Conservation (phyloP, 2,888 invertebrate species). For the Carcina quercana region DNA sequence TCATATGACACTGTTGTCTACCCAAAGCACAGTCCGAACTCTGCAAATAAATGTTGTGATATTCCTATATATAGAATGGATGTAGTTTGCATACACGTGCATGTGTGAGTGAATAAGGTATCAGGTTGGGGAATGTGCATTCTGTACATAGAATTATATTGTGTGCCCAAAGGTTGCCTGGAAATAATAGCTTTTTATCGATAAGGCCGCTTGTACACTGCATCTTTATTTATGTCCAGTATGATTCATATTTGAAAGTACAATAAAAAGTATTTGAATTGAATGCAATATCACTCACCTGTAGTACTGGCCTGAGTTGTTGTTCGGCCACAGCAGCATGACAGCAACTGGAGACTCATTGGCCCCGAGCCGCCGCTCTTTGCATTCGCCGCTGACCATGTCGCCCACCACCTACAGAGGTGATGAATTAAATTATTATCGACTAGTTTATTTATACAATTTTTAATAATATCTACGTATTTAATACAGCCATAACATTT, state of each 20-base stretch:
- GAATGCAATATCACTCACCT: conserved; percentile 32
- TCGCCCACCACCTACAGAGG: conserved; percentile 89
- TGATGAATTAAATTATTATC: too few species aligned
- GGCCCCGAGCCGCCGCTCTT: conserved; percentile 89
- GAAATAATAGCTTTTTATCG: conserved; percentile 1
- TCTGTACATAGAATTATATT: too few species aligned
- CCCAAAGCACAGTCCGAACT: background rate
- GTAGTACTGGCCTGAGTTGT: conserved; percentile 72
- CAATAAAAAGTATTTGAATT: background rate
- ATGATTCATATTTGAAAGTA: background rate
- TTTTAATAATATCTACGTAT: too few species aligned
- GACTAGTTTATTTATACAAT: too few species aligned
- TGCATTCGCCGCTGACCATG: conserved; percentile 92
- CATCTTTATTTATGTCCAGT: background rate
- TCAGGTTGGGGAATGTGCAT: too few species aligned
- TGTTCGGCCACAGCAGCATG: conserved; percentile 88
- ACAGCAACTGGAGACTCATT: conserved; percentile 87
- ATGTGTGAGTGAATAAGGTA: too few species aligned
- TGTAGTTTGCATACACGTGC: too few species aligned
- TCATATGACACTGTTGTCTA: too few species aligned
- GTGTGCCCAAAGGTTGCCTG: too few species aligned
- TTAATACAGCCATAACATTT: too few species aligned
- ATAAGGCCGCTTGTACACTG: background rate
- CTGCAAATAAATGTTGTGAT: background rate
- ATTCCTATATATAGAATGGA: too few species aligned